Percentiles rank a stretch among this genome's conserved stretches.
phyloP scores from a whole-genome alignment of 1,140 invertebrate genomes.

The Pseudomyrmex gracilis region DNA sequence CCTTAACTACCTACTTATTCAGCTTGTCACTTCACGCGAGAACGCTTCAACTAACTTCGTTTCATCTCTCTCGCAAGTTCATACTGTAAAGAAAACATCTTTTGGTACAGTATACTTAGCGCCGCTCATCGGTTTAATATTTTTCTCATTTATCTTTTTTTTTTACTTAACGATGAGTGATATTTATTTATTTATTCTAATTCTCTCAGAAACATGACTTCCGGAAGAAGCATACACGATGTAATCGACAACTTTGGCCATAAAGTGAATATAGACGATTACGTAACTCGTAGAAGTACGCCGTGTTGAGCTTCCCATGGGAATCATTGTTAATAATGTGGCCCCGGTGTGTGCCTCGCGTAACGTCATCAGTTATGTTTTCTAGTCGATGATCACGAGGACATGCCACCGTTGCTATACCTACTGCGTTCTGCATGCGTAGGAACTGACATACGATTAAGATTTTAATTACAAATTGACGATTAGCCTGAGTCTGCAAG shows the following conservation, averaged over 20 bases:
- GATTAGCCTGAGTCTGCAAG: background rate
- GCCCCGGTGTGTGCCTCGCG: background rate
- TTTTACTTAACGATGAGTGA: background rate
- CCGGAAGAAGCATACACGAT: background rate
- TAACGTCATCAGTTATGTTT: slow-evolving; percentile 58
- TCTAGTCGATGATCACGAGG: slow-evolving; percentile 62
- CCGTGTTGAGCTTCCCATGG: slow-evolving; percentile 45
- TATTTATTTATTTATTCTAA: background rate
- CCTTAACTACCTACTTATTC: slow-evolving; percentile 49
- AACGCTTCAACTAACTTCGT: slow-evolving; percentile 9
- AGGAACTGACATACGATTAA: slow-evolving; percentile 17
- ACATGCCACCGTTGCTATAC: background rate
- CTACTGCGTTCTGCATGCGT: slow-evolving; percentile 12
- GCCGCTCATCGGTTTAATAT: slow-evolving; percentile 22
- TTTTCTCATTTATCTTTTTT: background rate
- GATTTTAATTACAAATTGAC: slow-evolving; percentile 33
- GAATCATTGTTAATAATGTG: slow-evolving; percentile 17
- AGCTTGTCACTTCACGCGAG: slow-evolving; percentile 46
- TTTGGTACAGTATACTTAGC: slow-evolving; percentile 66
- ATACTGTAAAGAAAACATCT: slow-evolving; percentile 68
- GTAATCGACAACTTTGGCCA: slow-evolving; percentile 15
- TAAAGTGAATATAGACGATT: slow-evolving; percentile 29
- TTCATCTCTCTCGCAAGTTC: background rate
- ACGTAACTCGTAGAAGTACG: slow-evolving; percentile 10
- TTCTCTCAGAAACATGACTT: background rate